phyloP scores from a whole-genome alignment of 2,797 vertebrate genomes.

The Phrynocephalus forsythii region DNA sequence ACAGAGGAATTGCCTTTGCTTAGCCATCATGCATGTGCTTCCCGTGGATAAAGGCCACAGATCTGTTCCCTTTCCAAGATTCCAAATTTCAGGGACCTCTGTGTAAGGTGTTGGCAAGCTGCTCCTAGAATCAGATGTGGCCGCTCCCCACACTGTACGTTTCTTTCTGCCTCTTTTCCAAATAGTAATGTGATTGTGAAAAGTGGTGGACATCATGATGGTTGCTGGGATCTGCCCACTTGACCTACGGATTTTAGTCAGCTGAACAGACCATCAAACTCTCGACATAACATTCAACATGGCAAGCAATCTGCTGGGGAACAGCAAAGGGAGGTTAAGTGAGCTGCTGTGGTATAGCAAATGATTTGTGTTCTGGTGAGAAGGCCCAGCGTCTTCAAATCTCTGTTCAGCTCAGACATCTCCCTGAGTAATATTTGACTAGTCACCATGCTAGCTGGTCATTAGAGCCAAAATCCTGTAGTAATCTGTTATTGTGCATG shows the following conservation, averaged over 20 bases:
- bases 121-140: background rate
- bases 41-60: background rate
- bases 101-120: background rate
- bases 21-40: background rate
- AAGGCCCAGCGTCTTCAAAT: background rate
- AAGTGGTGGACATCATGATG: background rate
- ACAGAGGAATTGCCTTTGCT: background rate
- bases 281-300: background rate
- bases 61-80: background rate
- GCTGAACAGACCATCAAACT: background rate
- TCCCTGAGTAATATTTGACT: background rate
- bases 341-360: no score
- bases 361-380: background rate
- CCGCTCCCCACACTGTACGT: background rate
- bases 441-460: background rate
- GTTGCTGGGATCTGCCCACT: background rate
- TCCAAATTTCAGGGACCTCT: background rate
- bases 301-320: background rate
- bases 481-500: no score
- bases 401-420: background rate
- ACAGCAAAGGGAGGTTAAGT: background rate
- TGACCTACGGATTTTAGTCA: background rate
- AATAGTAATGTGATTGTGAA: background rate
- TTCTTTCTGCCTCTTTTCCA: background rate
- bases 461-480: no score